Conservation (phyloP, 2,797 vertebrate species). For the Enteromius unitaeniatus region DNA sequence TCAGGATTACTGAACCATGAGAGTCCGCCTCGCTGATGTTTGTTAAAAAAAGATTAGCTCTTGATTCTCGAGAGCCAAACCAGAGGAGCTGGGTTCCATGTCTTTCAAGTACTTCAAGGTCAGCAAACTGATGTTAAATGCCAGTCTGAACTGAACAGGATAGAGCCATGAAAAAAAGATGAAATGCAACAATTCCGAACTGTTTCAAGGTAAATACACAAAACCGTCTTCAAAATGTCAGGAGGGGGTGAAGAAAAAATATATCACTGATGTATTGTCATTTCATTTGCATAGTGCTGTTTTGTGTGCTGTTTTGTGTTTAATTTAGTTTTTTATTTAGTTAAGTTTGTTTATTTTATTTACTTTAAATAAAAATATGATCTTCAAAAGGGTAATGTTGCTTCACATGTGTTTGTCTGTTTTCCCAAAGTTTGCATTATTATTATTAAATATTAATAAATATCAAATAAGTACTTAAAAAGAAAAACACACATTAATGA, state of each 20-base stretch:
- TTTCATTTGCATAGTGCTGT: neutral
- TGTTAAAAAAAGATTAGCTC: neutral
- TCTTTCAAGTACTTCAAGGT: slow-evolving; percentile 45
- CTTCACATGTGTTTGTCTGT: neutral
- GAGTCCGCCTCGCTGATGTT: neutral
- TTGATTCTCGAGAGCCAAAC: slow-evolving; percentile 1
- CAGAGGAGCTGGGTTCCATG: neutral
- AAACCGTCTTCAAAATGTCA: neutral
- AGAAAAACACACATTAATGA: too few relatives aligned
- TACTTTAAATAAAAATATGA: neutral
- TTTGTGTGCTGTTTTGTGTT: too few relatives aligned
- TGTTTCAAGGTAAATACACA: neutral
- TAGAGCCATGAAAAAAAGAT: neutral
- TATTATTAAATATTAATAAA: too few relatives aligned
- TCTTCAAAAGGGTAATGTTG: neutral
- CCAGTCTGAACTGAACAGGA: slow-evolving; percentile 7
- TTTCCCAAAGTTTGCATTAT: too few relatives aligned
- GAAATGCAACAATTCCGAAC: neutral
- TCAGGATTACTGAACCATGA: slow-evolving; percentile 29
- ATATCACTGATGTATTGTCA: neutral
- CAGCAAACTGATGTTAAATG: slow-evolving; percentile 32
- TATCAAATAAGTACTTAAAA: too few relatives aligned
- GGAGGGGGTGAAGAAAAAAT: neutral
- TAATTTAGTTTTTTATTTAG: neutral
- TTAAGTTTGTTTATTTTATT: neutral